Conservation (phyloP, 2,797 vertebrate genomes). For the Premnoplex brunnescens region DNA sequence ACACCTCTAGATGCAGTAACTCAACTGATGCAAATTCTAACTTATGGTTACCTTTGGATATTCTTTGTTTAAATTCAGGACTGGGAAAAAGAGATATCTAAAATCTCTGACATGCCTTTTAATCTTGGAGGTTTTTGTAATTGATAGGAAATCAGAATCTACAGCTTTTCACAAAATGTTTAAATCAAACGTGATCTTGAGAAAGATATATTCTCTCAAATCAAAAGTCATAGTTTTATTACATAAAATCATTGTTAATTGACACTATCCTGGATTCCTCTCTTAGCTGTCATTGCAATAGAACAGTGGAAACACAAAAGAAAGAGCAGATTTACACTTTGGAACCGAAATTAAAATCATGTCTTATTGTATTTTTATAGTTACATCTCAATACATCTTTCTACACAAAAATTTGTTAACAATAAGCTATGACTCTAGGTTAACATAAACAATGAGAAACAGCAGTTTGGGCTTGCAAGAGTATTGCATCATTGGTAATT, state of each 20-base stretch:
- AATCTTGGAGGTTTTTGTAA: background rate
- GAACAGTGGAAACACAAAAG: background rate
- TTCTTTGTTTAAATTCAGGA: background rate
- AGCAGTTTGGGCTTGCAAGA: background rate
- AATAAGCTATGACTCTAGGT: background rate
- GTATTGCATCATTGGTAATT: background rate
- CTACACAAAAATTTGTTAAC: background rate
- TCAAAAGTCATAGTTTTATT: background rate
- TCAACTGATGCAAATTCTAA: background rate
- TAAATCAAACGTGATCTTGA: background rate
- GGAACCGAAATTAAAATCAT: background rate
- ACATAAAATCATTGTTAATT: background rate
- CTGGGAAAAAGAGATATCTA: background rate
- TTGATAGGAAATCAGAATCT: background rate
- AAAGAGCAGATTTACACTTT: background rate
- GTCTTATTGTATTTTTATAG: background rate
- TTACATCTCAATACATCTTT: background rate
- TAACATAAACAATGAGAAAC: constrained; percentile 14
- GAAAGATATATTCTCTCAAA: background rate
- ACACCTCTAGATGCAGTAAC: background rate
- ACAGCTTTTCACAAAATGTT: background rate
- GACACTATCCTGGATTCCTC: background rate
- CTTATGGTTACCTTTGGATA: background rate
- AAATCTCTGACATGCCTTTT: background rate
- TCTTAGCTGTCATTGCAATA: background rate